Conservation (phyloP, 2,113 vertebrate species). For the Sylvia atricapilla region DNA sequence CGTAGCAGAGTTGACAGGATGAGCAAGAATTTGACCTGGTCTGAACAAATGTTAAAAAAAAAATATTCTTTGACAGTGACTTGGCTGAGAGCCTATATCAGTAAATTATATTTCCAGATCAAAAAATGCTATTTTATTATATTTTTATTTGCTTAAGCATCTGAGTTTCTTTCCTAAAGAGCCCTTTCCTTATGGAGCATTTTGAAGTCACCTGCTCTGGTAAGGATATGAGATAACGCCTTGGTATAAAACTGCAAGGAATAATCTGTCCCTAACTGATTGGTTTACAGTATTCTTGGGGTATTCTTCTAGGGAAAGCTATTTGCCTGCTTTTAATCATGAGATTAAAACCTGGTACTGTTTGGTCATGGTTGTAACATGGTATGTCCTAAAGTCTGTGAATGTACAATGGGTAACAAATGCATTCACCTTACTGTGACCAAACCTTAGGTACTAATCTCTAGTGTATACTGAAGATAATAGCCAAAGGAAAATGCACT, state of each 20-base stretch:
- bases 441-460: background rate
- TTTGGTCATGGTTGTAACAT: background rate
- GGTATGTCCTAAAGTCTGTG: background rate
- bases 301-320: background rate
- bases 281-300: background rate
- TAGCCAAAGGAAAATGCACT: background rate
- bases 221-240: background rate
- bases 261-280: background rate
- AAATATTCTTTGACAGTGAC: background rate
- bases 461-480: background rate
- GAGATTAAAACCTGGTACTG: background rate
- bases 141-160: background rate
- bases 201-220: background rate
- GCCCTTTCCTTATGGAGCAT: background rate
- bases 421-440: background rate
- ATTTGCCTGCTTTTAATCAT: background rate
- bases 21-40: background rate
- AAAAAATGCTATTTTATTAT: background rate
- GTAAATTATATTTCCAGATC: background rate
- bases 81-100: background rate
- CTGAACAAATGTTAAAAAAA: background rate
- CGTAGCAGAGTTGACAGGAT: background rate
- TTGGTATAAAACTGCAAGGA: background rate
- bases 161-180: background rate
- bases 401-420: background rate